Conservation (phyloP, 2,797 vertebrate species). For the Urophycis tenuis region DNA sequence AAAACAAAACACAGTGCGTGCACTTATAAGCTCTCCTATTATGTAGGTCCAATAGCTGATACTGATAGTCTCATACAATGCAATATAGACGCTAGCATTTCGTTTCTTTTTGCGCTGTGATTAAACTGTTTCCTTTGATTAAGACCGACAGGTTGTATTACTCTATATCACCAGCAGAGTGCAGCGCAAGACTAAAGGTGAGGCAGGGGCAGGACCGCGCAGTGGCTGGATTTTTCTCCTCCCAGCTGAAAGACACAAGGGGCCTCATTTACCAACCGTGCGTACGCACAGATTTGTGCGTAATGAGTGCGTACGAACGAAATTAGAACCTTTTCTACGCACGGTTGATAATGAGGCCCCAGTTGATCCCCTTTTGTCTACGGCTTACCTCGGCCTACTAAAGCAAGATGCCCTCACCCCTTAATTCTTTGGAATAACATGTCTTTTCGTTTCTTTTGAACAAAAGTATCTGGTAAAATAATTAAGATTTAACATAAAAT, state of each 20-base stretch:
- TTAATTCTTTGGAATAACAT: neutral
- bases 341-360: no score
- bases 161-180: neutral
- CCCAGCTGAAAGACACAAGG: neutral
- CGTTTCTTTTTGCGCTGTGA: neutral
- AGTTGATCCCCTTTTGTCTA: neutral
- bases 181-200: neutral
- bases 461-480: neutral
- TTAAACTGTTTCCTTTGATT: neutral
- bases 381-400: neutral
- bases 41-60: neutral
- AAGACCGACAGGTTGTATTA: neutral
- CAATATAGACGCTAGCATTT: neutral
- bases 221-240: neutral
- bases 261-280: no score
- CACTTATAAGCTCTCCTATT: neutral
- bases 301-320: no score
- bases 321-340: no score
- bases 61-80: neutral
- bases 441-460: neutral
- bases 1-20: neutral
- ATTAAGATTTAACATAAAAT: neutral
- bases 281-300: no score
- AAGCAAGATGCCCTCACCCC: neutral
- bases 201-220: neutral